These are phyloP conservation scores for Achroia grisella DNA, from an alignment of 1,140 invertebrate species.

Conservation along the genomic window DNA sequence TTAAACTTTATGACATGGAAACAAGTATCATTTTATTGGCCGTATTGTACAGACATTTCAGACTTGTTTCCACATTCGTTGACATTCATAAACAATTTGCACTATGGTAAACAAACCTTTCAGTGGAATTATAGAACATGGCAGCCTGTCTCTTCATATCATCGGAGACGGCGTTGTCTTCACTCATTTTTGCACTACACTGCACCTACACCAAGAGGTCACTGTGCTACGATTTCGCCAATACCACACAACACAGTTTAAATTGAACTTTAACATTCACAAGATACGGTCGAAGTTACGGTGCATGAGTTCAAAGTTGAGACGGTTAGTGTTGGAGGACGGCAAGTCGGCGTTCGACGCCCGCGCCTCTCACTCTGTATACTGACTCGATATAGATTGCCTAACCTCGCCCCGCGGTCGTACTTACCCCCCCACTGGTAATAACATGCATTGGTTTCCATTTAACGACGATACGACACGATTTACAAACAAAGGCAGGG, in stretches of 20 bases:
- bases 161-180: constrained; percentile 50
- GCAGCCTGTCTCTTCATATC: constrained; percentile 61
- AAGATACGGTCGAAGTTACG: constrained; percentile 14
- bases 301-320: constrained; percentile 14
- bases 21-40: no score
- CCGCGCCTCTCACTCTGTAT: constrained; percentile 54
- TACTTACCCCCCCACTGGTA: constrained; percentile 31
- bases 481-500: no score
- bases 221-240: constrained; percentile 13
- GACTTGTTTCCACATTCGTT: no score
- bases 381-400: constrained; percentile 27
- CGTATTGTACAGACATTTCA: no score
- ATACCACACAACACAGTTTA: constrained; percentile 8
- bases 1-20: no score
- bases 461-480: constrained; percentile 2
- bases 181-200: constrained; percentile 42
- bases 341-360: constrained; percentile 47
- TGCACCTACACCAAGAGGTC: constrained; percentile 10
- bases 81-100: no score
- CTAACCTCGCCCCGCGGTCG: constrained; percentile 38
- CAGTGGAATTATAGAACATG: constrained; percentile 60
- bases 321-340: constrained; percentile 23
- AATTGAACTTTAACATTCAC: constrained; percentile 11
- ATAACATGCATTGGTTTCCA: constrained; percentile 14
- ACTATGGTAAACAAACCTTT: constrained; percentile 40